Evolutionary conservation across 2,797 vertebrate species (phyloP).

Genomic region (Brotula barbata): DNA sequence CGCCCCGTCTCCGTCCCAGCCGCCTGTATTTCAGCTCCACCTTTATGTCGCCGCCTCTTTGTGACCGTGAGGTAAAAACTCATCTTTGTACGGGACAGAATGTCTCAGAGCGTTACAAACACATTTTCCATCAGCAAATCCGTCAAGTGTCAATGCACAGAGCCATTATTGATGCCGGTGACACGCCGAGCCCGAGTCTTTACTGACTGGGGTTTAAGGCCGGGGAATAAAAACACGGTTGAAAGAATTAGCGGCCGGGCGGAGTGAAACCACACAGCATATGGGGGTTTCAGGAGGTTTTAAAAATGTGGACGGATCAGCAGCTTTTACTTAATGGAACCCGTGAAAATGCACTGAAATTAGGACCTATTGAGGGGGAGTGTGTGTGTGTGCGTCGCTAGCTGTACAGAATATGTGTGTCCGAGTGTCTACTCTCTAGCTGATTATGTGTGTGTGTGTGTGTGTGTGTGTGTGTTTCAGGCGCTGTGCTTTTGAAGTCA

Average conservation of each 20-base stretch:
- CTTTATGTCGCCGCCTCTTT: too few species aligned
- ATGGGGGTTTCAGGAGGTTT: conserved; percentile 38
- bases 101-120: too few species aligned
- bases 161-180: conserved; percentile 7
- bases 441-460: background rate
- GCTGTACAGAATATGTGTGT: too few species aligned
- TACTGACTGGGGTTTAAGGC: conserved; percentile 37
- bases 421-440: too few species aligned
- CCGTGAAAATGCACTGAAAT: conserved; percentile 28
- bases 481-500: too few species aligned
- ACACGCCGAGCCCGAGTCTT: conserved; percentile 36
- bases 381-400: conserved; percentile 10
- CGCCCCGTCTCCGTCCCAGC: too few species aligned
- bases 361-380: background rate
- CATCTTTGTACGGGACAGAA: too few species aligned
- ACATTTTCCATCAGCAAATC: conserved; percentile 20
- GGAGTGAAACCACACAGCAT: conserved; percentile 41
- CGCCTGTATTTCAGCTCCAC: too few species aligned
- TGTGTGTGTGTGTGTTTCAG: conserved; percentile 5
- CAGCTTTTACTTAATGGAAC: conserved; percentile 54
- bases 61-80: too few species aligned
- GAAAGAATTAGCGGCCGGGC: conserved; percentile 54
- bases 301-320: conserved; percentile 60
- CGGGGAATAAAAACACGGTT: conserved; percentile 37
- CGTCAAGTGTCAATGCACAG: background rate